Conservation (phyloP, 35 echinoderm and acorn worm genomes). For the Lytechinus variegatus region DNA sequence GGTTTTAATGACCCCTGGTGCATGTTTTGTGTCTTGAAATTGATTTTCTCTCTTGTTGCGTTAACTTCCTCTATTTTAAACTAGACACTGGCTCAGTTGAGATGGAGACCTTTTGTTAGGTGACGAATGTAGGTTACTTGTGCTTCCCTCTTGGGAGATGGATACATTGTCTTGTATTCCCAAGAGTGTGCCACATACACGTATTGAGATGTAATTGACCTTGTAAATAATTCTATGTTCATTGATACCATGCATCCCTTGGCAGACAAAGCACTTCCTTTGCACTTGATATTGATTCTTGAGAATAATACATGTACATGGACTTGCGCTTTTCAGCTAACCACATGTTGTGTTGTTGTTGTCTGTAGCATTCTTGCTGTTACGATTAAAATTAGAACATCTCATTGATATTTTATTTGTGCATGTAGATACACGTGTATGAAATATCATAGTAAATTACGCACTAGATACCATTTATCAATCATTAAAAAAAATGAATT, state of each 20-base stretch:
- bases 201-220: conserved; percentile 1
- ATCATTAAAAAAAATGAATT: too few relatives aligned
- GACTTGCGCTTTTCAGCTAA: not conserved
- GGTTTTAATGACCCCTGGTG: conserved; percentile 52
- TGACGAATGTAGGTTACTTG: not conserved
- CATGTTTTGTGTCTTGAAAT: conserved; percentile 49
- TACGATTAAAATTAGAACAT: not conserved
- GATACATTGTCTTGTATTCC: not conserved
- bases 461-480: too few relatives aligned
- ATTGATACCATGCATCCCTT: not conserved
- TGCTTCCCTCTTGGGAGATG: not conserved
- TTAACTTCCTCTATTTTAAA: not conserved
- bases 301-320: not conserved
- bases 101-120: not conserved
- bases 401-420: not conserved
- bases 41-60: conserved; percentile 24
- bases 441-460: too few relatives aligned
- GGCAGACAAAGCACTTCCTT: not conserved
- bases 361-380: not conserved
- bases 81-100: not conserved
- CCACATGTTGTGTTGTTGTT: not conserved
- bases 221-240: not conserved
- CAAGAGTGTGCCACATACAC: not conserved
- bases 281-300: not conserved
- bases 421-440: too few relatives aligned